Evolutionary conservation across 2,888 invertebrate genomes (phyloP).

Genomic region (Macaria liturata): DNA sequence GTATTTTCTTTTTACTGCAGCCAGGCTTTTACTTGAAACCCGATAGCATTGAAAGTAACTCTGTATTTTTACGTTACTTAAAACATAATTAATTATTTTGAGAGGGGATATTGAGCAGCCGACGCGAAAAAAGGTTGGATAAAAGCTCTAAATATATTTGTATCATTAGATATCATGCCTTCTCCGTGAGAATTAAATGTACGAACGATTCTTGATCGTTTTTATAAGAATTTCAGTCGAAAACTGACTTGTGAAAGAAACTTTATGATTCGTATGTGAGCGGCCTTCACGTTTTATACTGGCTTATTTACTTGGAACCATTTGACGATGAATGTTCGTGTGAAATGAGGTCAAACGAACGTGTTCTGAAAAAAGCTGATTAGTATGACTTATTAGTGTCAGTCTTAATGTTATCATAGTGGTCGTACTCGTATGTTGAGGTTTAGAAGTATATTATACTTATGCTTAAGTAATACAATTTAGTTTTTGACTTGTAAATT

Average conservation of each 20-base stretch:
- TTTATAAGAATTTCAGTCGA: slow-evolving; percentile 1
- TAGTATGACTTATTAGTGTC: slow-evolving; percentile 5
- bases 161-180: background rate
- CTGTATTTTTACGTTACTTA: slow-evolving; percentile 32
- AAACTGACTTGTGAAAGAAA: slow-evolving; percentile 1
- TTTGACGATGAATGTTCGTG: slow-evolving; percentile 12
- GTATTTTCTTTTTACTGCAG: slow-evolving; percentile 45
- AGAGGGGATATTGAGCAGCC: slow-evolving; percentile 22
- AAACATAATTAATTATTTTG: slow-evolving; percentile 31
- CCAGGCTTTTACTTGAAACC: slow-evolving; percentile 37
- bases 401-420: background rate
- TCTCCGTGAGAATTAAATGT: background rate
- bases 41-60: slow-evolving; percentile 35
- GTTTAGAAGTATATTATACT: no score
- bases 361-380: slow-evolving; percentile 11
- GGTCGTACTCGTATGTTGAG: no score
- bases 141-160: background rate
- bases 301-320: slow-evolving; percentile 11
- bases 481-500: no score
- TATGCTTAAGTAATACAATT: no score
- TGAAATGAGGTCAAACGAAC: slow-evolving; percentile 10
- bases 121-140: slow-evolving; percentile 23
- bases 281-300: slow-evolving; percentile 9
- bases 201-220: background rate
- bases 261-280: background rate